Base-by-base conservation (phyloP, 2,113 vertebrate genomes). In the Ophthalmolycus amberensis region DNA sequence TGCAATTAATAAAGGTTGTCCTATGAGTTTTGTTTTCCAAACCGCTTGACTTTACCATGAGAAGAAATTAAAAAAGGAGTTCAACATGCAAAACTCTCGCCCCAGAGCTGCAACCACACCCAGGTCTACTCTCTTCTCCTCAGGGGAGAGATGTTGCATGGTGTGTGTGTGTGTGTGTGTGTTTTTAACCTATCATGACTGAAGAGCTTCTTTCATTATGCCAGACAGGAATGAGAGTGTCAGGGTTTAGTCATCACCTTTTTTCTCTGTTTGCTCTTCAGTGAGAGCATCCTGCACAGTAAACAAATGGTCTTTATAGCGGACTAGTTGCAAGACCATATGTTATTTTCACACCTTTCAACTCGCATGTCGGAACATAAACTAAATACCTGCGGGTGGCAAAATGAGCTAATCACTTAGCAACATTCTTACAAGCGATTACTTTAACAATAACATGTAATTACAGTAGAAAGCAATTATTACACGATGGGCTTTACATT, bases 191-290 rank as follows among this genome's bases (percentile, higher is more conserved):
- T 76, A 85, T 89, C 87, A 77, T 67, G 82, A 80, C 89, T 93
- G 74, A 92, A 90, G 90, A 91, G 85, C 66, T 75, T 87, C 90
- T 93, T 92, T 91, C 91, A 88, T 83, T 75, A 79, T 10, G 63
- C 67, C 80, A 83, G 81, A 74, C 79, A 59, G 82, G 73, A 84
- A 82, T 77, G 66, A 77, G 83, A 59, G 29, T 65, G 56, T 82
- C n/a, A 73, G 34, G 27, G 48, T 89, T 89, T 86, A 90, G 85
- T 87, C 63, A 84, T 87, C 77, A 76, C 56, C 84, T 79, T 63
- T 71, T 10, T 25, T 46, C 62, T 50, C 65, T 86, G 77, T 86
- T 83, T 73, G 37, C 67, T 60, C 75, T 82, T 63, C 66, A 6
- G 75, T 71, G 56, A 74, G 59, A 69, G 42, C 59, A 77, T 90